Evolutionary conservation across 2,113 vertebrate species (phyloP).

Genomic region (Hippolais icterina): DNA sequence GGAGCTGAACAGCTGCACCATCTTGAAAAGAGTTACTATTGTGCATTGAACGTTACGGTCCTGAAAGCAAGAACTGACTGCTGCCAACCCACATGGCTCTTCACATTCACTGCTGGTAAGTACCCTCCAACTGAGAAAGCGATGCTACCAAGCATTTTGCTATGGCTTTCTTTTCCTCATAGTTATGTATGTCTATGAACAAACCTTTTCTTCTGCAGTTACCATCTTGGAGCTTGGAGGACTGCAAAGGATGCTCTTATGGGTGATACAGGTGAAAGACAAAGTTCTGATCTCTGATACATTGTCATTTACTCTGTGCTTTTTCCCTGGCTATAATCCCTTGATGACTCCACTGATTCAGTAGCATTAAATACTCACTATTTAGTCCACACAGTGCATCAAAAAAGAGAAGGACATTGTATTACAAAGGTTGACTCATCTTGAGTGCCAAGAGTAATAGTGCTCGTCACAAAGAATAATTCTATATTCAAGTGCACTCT

Average conservation of each 20-base stretch:
- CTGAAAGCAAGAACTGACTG: constrained; percentile 47
- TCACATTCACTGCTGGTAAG: neutral
- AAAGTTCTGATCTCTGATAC: constrained; percentile 6
- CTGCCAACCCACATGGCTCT: neutral
- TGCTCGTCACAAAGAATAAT: neutral
- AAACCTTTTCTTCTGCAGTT: neutral
- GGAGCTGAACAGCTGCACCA: constrained; percentile 62
- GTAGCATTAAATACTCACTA: neutral
- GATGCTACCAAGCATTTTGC: neutral
- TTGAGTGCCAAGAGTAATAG: neutral
- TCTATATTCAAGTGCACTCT: neutral
- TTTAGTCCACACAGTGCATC: neutral
- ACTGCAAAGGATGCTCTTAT: neutral
- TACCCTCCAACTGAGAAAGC: neutral
- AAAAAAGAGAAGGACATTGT: neutral
- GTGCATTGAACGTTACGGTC: constrained; percentile 25
- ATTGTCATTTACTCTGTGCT: neutral
- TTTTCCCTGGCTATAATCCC: neutral
- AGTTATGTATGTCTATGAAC: neutral
- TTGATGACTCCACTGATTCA: neutral
- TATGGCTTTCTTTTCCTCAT: neutral
- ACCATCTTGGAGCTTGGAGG: neutral
- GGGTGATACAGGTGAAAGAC: neutral
- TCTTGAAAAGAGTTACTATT: constrained; percentile 64
- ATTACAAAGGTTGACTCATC: neutral